phyloP scores from a whole-genome alignment of 2,113 vertebrate genomes.

The Alces alces region DNA sequence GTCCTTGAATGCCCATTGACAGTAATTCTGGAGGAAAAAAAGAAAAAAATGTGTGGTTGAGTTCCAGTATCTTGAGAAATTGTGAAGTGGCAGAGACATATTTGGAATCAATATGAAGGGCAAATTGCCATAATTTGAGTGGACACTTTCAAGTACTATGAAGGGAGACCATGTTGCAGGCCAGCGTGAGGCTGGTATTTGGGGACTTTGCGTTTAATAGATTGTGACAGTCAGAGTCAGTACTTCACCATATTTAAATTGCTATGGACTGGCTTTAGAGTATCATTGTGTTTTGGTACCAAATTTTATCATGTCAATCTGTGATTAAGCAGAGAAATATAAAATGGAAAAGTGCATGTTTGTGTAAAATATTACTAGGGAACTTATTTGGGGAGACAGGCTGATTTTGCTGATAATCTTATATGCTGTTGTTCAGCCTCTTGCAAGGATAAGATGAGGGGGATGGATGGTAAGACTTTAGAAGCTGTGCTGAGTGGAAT shows the following conservation, averaged over 20 bases:
- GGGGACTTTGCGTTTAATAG: constrained; percentile 12
- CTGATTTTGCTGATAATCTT: not conserved
- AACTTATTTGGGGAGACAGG: not conserved
- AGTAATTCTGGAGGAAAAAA: not conserved
- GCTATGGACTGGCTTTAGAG: not conserved
- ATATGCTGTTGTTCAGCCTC: not conserved
- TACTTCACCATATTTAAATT: not conserved
- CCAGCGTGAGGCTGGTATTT: constrained; percentile 30
- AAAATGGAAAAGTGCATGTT: not conserved
- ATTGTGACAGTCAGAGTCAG: constrained; percentile 10
- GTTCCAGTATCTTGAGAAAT: constrained; percentile 23
- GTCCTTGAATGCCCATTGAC: not conserved
- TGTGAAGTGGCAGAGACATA: not conserved
- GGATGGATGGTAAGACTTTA: not conserved
- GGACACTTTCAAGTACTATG: constrained; percentile 39
- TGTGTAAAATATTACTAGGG: not conserved
- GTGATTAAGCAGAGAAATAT: not conserved
- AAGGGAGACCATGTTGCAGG: constrained; percentile 7
- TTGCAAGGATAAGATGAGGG: not conserved
- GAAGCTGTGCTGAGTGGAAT: not conserved
- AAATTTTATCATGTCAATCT: not conserved
- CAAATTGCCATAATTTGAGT: constrained; percentile 55
- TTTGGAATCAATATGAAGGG: constrained; percentile 25
- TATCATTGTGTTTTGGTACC: not conserved
- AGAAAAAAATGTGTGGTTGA: not conserved